A percentile compares a stretch with the other conserved stretches of the same genome.
These are phyloP conservation scores for Harpegnathos saltator DNA, from an alignment of 1,140 invertebrate genomes.

Conservation along the genomic window DNA sequence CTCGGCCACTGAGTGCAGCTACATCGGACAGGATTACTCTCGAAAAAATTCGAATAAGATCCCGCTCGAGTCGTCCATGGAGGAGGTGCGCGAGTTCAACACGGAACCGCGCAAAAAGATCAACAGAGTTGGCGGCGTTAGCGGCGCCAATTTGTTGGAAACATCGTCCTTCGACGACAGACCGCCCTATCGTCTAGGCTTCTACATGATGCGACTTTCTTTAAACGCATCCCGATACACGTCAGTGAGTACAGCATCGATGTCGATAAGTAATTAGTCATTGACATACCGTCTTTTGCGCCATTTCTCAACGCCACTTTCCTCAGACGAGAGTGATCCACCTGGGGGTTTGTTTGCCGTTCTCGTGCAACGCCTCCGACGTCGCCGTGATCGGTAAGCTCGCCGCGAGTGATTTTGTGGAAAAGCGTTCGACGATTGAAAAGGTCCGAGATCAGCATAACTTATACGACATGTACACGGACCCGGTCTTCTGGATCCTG, in stretches of 20 bases:
- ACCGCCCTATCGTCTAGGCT: slow-evolving; percentile 87
- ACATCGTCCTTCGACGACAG: slow-evolving; percentile 60
- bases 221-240: slow-evolving; percentile 84
- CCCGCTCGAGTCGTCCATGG: slow-evolving; percentile 73
- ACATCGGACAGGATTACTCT: slow-evolving; percentile 86
- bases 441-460: slow-evolving; percentile 89
- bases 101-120: slow-evolving; percentile 75
- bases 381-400: slow-evolving; percentile 87
- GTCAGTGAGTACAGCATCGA: slow-evolving; percentile 80
- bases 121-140: slow-evolving; percentile 73
- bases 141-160: slow-evolving; percentile 60
- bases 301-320: neutral
- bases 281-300: neutral
- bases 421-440: slow-evolving; percentile 76
- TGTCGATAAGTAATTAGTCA: neutral
- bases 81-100: slow-evolving; percentile 79
- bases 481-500: slow-evolving; percentile 90
- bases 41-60: slow-evolving; percentile 71
- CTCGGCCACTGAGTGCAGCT: slow-evolving; percentile 90
- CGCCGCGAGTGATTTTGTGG: slow-evolving; percentile 80
- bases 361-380: slow-evolving; percentile 88
- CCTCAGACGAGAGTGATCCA: slow-evolving; percentile 86
- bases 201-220: slow-evolving; percentile 87
- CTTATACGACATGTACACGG: slow-evolving; percentile 88
- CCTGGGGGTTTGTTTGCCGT: slow-evolving; percentile 91